phyloP scores from a whole-genome alignment of 2,888 invertebrate genomes.

The Chymomyza caudatula region DNA sequence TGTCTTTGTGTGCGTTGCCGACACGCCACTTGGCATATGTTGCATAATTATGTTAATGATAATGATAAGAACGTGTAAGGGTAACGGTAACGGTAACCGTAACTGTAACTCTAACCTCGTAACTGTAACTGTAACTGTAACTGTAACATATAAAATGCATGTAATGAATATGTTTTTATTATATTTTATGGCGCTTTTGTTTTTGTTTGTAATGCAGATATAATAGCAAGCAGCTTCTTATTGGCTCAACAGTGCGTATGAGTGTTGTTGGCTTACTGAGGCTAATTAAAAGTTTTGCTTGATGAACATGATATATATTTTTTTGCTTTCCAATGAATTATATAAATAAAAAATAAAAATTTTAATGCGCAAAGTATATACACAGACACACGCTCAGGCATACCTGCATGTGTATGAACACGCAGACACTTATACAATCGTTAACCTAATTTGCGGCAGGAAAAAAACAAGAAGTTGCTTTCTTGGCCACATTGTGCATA shows the following conservation, averaged over 20 bases:
- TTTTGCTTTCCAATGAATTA: too few species aligned
- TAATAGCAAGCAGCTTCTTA: conserved; percentile 10
- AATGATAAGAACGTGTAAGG: conserved; percentile 5
- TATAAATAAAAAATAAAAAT: not conserved
- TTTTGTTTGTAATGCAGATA: not conserved
- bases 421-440: conserved; percentile 27
- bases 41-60: conserved; percentile 50
- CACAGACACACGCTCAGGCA: not conserved
- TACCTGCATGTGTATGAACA: not conserved
- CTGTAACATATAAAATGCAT: conserved; percentile 3
- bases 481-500: conserved; percentile 5
- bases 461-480: conserved; percentile 25
- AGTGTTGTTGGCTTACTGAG: conserved; percentile 38
- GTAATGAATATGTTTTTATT: conserved; percentile 24
- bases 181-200: not conserved
- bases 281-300: conserved; percentile 57
- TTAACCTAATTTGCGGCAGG: conserved; percentile 51
- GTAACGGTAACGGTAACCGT: not conserved
- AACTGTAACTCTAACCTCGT: conserved; percentile 16
- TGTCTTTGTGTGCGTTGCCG: conserved; percentile 45
- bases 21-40: conserved; percentile 51
- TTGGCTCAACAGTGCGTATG: conserved; percentile 38
- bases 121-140: not conserved
- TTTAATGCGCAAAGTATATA: not conserved
- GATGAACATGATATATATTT: not conserved